A percentile compares a stretch with the other conserved stretches of the same genome.
phyloP scores from a whole-genome alignment of 2,888 invertebrate species.

The Leucozona laternaria region DNA sequence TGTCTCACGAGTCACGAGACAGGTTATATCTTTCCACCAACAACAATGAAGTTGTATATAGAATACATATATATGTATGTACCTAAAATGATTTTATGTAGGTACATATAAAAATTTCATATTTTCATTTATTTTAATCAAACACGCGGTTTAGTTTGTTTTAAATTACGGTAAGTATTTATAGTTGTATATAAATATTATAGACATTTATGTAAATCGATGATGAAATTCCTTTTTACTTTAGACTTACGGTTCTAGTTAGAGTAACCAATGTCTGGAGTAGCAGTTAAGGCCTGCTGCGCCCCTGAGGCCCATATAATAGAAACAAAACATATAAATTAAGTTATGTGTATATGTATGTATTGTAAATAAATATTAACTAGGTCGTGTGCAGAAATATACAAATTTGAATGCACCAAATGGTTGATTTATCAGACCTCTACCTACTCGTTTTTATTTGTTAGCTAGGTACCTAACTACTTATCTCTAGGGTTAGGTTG shows the following conservation, averaged over 20 bases:
- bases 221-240: background rate
- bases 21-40: conserved; percentile 14
- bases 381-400: no score
- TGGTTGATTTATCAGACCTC: no score
- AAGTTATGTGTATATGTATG: no score
- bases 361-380: no score
- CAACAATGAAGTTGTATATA: background rate
- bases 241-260: background rate
- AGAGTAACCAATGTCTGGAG: background rate
- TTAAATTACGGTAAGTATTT: conserved; percentile 8
- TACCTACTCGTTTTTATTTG: no score
- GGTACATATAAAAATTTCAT: background rate
- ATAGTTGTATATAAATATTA: no score
- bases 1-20: conserved; percentile 18
- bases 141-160: background rate
- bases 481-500: no score
- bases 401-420: no score
- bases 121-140: background rate
- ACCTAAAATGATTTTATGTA: background rate
- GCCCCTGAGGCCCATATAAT: no score
- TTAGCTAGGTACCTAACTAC: no score
- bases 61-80: background rate
- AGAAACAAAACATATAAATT: no score
- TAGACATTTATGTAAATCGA: no score
- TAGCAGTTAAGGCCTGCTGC: background rate